Conservation (phyloP, 2,113 vertebrate species). For the Probosciger aterrimus region DNA sequence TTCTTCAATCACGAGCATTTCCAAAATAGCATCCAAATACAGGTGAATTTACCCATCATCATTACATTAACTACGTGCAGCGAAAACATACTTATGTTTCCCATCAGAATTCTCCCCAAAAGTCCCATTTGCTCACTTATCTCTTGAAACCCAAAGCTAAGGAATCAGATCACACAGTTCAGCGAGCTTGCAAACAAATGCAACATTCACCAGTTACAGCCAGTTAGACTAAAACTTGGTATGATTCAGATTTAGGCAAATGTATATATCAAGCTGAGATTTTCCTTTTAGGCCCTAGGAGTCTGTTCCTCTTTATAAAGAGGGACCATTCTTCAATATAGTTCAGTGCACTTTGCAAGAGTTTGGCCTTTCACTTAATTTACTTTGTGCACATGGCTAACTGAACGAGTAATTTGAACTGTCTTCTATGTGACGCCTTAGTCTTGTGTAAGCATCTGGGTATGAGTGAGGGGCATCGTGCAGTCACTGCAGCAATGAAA, state of each 20-base stretch:
- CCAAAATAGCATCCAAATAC: neutral
- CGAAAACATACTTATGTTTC: neutral
- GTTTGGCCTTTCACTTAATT: slow-evolving; percentile 15
- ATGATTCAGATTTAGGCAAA: neutral
- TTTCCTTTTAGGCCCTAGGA: neutral
- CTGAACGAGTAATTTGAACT: neutral
- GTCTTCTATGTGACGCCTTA: neutral
- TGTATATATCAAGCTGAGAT: neutral
- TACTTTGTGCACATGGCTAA: neutral
- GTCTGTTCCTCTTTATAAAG: neutral
- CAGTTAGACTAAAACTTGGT: neutral
- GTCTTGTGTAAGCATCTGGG: neutral
- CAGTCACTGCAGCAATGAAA: neutral
- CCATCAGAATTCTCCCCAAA: neutral
- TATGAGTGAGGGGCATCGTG: neutral
- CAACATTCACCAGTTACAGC: neutral
- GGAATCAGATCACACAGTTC: neutral
- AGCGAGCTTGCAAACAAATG: neutral
- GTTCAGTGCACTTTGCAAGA: neutral
- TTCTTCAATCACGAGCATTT: neutral
- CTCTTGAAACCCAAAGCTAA: neutral
- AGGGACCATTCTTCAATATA: neutral
- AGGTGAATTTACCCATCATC: neutral
- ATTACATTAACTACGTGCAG: neutral
- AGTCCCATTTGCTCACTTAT: neutral